Evolutionary conservation across 92 coral and sea anemone genomes (phyloP).

Genomic region (Pocillopora grandis): DNA sequence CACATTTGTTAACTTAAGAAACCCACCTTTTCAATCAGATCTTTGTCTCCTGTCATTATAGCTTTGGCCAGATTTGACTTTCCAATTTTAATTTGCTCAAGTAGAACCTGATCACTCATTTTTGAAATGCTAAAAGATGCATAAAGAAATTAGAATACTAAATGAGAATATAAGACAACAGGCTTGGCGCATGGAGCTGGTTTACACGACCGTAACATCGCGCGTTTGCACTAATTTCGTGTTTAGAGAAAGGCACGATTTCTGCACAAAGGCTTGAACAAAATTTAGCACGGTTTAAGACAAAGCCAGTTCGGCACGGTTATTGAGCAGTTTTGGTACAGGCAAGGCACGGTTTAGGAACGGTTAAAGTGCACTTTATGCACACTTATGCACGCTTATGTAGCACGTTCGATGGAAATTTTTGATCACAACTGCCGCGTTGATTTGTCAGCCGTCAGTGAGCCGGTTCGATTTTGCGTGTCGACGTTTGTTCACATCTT

Average conservation of each 20-base stretch:
- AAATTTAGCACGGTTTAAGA: not conserved
- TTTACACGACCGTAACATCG: slow-evolving; percentile 1
- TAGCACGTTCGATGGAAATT: not conserved
- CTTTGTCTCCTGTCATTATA: slow-evolving; percentile 10
- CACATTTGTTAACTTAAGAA: not conserved
- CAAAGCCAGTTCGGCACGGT: not conserved
- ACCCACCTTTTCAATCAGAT: slow-evolving; percentile 11
- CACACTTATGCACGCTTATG: not conserved
- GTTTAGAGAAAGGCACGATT: not conserved
- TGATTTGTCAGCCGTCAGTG: not conserved
- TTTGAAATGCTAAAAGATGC: not conserved
- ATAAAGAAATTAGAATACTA: not conserved
- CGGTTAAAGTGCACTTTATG: not conserved
- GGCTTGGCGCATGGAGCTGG: not conserved
- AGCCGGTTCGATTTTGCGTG: too few species aligned
- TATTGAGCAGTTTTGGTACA: not conserved
- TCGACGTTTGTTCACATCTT: too few species aligned
- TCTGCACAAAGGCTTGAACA: not conserved
- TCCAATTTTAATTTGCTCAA: not conserved
- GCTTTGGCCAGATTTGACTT: slow-evolving; percentile 25
- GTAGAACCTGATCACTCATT: slow-evolving; percentile 13
- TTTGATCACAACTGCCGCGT: not conserved
- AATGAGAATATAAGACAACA: not conserved
- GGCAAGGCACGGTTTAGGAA: too few species aligned
- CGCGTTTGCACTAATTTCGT: not conserved